Conservation (phyloP, 2,797 vertebrate species). For the Alectoris magna region DNA sequence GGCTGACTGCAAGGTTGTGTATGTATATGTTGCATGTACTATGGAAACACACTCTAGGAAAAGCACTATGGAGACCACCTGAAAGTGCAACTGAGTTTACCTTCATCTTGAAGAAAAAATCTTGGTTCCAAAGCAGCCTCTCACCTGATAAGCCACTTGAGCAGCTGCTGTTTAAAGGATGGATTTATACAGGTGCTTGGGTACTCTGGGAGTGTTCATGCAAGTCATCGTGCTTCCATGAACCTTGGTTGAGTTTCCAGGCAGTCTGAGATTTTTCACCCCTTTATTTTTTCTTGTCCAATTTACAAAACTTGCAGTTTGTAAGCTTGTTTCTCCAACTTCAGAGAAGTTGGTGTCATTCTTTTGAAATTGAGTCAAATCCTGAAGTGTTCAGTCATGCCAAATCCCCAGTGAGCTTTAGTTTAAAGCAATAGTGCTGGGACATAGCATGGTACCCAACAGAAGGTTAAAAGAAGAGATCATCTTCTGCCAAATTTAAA, state of each 20-base stretch:
- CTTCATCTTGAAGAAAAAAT: background rate
- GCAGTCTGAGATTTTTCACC: background rate
- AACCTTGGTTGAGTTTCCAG: background rate
- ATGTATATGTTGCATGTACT: background rate
- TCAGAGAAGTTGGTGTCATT: background rate
- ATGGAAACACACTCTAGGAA: fast-evolving
- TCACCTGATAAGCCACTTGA: background rate
- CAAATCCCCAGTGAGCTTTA: background rate
- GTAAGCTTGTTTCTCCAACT: background rate
- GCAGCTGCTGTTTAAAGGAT: background rate
- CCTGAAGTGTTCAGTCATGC: background rate
- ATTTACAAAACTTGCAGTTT: background rate
- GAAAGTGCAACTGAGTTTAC: background rate
- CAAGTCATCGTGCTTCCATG: background rate
- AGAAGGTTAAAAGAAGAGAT: background rate
- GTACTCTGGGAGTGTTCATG: background rate
- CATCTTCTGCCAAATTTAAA: background rate
- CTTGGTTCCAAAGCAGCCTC: background rate
- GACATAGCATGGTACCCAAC: background rate
- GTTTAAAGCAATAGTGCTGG: background rate
- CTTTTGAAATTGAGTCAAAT: background rate
- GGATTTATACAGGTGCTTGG: background rate
- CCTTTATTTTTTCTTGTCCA: background rate
- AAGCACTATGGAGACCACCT: background rate
- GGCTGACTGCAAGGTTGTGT: background rate